phyloP scores from a whole-genome alignment of 2,888 invertebrate species.

The Tenthredo livida region DNA sequence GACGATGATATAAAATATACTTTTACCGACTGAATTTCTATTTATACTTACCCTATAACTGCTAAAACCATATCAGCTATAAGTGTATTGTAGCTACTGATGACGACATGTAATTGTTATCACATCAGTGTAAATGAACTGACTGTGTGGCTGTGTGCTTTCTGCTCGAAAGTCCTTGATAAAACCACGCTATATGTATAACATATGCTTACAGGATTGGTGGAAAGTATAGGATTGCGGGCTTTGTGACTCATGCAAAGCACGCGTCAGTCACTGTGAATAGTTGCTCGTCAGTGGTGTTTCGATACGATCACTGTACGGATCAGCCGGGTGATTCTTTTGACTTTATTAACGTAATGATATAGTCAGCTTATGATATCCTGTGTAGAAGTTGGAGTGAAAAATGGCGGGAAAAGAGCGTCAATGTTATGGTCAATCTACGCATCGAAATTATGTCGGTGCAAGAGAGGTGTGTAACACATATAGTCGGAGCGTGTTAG shows the following conservation, averaged over 20 bases:
- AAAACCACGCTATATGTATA: neutral
- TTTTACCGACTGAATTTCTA: no score
- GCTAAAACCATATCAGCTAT: no score
- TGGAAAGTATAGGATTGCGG: neutral
- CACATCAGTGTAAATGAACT: no score
- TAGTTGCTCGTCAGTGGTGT: neutral
- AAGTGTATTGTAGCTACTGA: no score
- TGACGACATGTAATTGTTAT: no score
- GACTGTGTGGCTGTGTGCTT: no score
- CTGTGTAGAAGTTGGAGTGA: neutral
- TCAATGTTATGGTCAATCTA: neutral
- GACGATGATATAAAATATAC: no score
- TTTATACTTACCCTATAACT: no score
- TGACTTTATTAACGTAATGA: neutral
- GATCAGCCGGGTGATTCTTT: neutral
- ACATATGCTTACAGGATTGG: neutral
- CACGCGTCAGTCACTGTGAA: neutral
- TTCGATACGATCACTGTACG: neutral
- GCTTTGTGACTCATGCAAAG: neutral
- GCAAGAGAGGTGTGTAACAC: neutral
- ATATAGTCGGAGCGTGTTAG: neutral
- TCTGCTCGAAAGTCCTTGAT: neutral
- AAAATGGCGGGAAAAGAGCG: neutral
- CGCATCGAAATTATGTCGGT: neutral
- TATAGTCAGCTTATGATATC: neutral